Base-by-base conservation (phyloP, 2,797 vertebrate genomes). In the Danio tinwini region DNA sequence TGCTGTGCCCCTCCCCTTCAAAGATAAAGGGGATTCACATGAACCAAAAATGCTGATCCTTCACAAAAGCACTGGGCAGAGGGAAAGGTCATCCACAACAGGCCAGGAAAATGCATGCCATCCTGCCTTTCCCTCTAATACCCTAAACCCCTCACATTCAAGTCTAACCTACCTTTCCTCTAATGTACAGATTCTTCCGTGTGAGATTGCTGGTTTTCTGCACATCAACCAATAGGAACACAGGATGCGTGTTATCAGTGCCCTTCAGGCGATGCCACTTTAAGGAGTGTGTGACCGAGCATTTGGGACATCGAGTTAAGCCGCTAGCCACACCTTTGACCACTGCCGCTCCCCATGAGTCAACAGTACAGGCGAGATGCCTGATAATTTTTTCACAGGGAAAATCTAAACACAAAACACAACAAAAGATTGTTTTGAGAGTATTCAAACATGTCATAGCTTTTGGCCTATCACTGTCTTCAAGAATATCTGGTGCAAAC, bases 181-280 rank as follows among this genome's bases (percentile, higher is more conserved):
- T 87, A 85, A 83, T 78, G 89, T 81, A 84, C 70, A 58, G 81
- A 76, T 78, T 70, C 67, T 45, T 78, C 64, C 4, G 0, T 59
- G 55, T 52, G 65, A 84, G 81, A 81, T 72, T 78, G 70, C 58
- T 6, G 82, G 69, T 53, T 72, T 83, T 73, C 70, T 64, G 73
- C 65, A 84, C 71, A 84, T 61, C 80, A 82, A 81, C 89, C 87
- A 91, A 87, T 87, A 58, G 80, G 81, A 89, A 78, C 17, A 72
- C 80, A 78, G 75, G 47, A 84, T 47, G 64, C 39, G 67, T 80
- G 86, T 90, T 92, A 92, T 93, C 90, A 76, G 85, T 87, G 84
- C 88, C 86, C 88, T 85, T 89, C 91, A 91, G 91, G 90, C 88
- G 13, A 87, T 61, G 74, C 79, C 81, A 86, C 85, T 90, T 88